Conservation (phyloP, 2,888 invertebrate species). For the Synanthedon formicaeformis region DNA sequence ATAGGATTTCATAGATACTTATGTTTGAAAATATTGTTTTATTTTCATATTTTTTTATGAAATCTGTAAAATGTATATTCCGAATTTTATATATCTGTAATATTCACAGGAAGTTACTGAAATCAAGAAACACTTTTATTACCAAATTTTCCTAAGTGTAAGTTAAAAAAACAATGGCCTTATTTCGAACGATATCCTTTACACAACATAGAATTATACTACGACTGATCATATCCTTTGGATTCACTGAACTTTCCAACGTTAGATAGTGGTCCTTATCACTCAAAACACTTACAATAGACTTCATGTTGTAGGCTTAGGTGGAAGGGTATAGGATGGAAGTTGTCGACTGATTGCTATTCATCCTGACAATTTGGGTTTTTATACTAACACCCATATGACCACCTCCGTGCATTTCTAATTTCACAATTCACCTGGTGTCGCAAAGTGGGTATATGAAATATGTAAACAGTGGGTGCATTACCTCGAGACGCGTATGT, state of each 20-base stretch:
- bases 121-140: no score
- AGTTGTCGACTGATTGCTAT: conserved; percentile 45
- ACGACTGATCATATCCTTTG: not conserved
- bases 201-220: no score
- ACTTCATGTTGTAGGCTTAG: conserved; percentile 50
- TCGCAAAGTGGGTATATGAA: conserved; percentile 57
- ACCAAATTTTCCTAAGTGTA: no score
- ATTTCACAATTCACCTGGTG: conserved; percentile 54
- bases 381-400: conserved; percentile 50
- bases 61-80: no score
- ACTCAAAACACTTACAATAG: conserved; percentile 48
- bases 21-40: no score
- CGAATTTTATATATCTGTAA: no score
- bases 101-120: no score
- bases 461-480: conserved; percentile 63
- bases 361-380: conserved; percentile 51
- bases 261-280: conserved; percentile 2
- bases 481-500: conserved; percentile 57
- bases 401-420: conserved; percentile 51
- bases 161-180: no score
- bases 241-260: conserved; percentile 13
- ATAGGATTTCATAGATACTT: no score
- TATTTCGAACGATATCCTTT: no score
- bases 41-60: no score
- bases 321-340: conserved; percentile 28